Evolutionary conservation across 2,797 vertebrate species (phyloP), one percentile per base, ranked within the genome.

Genomic region (Avahi laniger): DNA sequence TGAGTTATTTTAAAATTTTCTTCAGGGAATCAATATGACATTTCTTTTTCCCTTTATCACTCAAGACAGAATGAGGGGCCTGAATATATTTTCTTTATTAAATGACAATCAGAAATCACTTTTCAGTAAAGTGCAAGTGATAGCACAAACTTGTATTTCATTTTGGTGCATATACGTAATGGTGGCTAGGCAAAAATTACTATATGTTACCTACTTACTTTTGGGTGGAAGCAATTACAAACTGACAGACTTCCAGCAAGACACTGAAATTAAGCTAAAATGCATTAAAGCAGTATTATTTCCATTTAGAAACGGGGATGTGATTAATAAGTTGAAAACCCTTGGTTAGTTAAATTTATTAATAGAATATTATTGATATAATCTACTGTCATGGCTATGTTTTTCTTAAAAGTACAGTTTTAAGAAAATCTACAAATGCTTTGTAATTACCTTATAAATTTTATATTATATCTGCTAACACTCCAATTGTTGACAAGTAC

Each of bases 21-120:
- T 91, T 65, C 38, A 80, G 63, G 79, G 38, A 89, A 50, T 82
- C 79, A 69, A 22, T 33, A 30, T 59, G 52, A 69, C 13, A 54
- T 61, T 94, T 89, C 59, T 83, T 94, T 95, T 48, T 43, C 12
- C 46, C 41, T 86, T 95, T 75, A 52, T 95, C 46, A 65, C 13
- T 91, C 43, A 52, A 86, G 67, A 72, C n/a, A 95, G 48, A 90
- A 83, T 63, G 75, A 75, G 43, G 67, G 65, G 11, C 30, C 41
- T 76, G 15, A 38, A 59, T 87, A 54, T 80, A 83, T 46, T 30
- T 70, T 69, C 35, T 65, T 88, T 43, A 73, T 82, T 87, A 65
- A 63, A 67, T 80, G 43, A 86, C 54, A 63, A 79, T n/a, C 20
- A 86, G 18, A 33, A 38, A 73, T 82, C 28, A 69, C 6, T 89